A percentile compares a stretch with the other conserved stretches of the same genome.
Evolutionary conservation across 2,797 vertebrate genomes (phyloP).

Genomic region (Ambastaia sidthimunki): DNA sequence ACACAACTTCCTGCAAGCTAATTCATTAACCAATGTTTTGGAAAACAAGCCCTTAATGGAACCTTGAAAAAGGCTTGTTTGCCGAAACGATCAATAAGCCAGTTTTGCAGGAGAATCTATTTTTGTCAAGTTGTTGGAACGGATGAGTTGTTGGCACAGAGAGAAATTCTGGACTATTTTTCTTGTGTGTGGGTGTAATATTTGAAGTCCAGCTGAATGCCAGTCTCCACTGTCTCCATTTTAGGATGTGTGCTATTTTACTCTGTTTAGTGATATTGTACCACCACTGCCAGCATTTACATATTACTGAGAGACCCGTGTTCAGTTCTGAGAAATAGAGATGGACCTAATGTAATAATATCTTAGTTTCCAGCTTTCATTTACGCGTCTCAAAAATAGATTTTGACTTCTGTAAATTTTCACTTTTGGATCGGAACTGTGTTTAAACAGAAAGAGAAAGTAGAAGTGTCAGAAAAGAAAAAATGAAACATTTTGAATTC

Average conservation of each 20-base stretch:
- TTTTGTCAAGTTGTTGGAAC: not conserved
- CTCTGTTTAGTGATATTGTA: not conserved
- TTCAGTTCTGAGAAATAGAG: no score
- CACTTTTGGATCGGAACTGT: not conserved
- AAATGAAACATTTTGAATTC: slow-evolving; percentile 10
- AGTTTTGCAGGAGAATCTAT: not conserved
- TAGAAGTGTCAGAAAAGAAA: not conserved
- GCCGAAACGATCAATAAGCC: not conserved
- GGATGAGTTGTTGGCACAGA: not conserved
- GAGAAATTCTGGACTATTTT: not conserved
- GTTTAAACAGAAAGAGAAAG: slow-evolving; percentile 31
- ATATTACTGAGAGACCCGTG: no score
- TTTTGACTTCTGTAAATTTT: not conserved
- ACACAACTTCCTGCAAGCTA: no score
- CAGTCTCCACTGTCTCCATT: slow-evolving; percentile 7
- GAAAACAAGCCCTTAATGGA: no score
- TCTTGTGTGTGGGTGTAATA: slow-evolving; percentile 16
- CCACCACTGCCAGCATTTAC: slow-evolving; percentile 1
- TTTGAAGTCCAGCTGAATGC: slow-evolving; percentile 14
- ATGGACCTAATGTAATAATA: no score
- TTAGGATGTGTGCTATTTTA: not conserved
- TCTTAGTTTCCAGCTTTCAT: not conserved
- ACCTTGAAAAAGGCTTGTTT: no score
- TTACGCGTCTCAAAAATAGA: not conserved
- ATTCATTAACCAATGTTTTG: no score